Conservation (phyloP, 2,797 vertebrate species). For the Anolis apletophallus region DNA sequence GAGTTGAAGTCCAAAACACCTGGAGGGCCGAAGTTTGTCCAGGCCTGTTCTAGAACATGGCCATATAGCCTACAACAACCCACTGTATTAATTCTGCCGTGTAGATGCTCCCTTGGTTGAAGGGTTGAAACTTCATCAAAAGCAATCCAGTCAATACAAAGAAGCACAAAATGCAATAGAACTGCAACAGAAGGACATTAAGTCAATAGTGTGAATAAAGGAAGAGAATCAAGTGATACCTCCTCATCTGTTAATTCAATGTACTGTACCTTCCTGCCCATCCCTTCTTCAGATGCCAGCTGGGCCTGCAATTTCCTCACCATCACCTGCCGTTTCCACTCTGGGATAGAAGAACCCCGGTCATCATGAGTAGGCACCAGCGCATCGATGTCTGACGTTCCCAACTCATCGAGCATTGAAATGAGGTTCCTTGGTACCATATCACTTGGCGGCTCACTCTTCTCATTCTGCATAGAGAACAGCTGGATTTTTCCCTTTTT, state of each 20-base stretch:
- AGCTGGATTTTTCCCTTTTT: background rate
- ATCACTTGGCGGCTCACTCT: background rate
- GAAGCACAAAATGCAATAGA: background rate
- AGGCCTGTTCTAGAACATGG: no score
- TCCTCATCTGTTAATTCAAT: background rate
- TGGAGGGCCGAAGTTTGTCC: no score
- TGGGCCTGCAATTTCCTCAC: slow-evolving; percentile 89
- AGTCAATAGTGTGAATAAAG: background rate
- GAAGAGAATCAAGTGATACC: background rate
- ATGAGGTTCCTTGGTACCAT: background rate
- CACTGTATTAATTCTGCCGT: no score
- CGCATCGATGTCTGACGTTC: slow-evolving; percentile 83
- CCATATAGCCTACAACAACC: no score
- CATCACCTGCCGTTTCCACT: slow-evolving; percentile 98
- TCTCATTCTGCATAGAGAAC: slow-evolving; percentile 33
- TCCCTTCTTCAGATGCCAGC: slow-evolving; percentile 80
- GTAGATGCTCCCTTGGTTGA: no score
- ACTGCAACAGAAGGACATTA: background rate
- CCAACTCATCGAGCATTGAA: slow-evolving; percentile 29
- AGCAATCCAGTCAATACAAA: background rate
- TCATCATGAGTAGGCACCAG: slow-evolving; percentile 95
- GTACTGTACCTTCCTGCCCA: slow-evolving; percentile 48
- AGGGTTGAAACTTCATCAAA: background rate
- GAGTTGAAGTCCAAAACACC: no score
- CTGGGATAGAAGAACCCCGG: slow-evolving; percentile 86